phyloP scores from a whole-genome alignment of 2,888 invertebrate genomes.

The Stenurella melanura region DNA sequence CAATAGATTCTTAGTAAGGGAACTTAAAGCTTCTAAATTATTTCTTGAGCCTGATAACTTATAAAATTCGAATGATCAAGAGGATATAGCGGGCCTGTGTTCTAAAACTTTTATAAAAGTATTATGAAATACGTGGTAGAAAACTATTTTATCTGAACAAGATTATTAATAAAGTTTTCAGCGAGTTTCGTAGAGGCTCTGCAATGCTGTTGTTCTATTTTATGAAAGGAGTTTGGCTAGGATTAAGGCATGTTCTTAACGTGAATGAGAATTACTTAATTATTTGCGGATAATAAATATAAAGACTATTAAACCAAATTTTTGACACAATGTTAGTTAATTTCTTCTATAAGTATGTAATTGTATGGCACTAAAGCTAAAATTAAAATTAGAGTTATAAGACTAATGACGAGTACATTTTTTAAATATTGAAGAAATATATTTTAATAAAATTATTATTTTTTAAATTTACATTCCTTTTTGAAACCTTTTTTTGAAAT shows the following conservation, averaged over 20 bases:
- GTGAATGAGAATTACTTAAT: not conserved
- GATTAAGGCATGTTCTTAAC: not conserved
- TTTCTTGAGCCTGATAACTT: conserved; percentile 14
- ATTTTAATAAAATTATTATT: not conserved
- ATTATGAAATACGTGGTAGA: conserved; percentile 36
- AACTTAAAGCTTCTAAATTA: conserved; percentile 11
- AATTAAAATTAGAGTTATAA: not conserved
- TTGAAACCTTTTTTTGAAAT: not conserved
- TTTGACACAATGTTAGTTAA: not conserved
- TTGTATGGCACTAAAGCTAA: not conserved
- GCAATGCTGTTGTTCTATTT: not conserved
- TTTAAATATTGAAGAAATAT: not conserved
- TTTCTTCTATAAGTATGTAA: not conserved
- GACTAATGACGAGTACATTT: not conserved
- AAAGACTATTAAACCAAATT: not conserved
- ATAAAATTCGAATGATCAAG: not conserved
- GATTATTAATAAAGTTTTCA: conserved; percentile 25
- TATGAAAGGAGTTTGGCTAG: not conserved
- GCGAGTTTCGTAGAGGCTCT: not conserved
- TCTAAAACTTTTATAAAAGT: conserved; percentile 12
- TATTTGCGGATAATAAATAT: not conserved
- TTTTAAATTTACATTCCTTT: not conserved
- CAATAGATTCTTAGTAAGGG: conserved; percentile 40
- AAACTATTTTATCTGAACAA: conserved; percentile 23
- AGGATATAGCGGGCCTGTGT: conserved; percentile 9